Base-by-base conservation (phyloP, 2,888 invertebrate species). In the Synergus gifuensis region DNA sequence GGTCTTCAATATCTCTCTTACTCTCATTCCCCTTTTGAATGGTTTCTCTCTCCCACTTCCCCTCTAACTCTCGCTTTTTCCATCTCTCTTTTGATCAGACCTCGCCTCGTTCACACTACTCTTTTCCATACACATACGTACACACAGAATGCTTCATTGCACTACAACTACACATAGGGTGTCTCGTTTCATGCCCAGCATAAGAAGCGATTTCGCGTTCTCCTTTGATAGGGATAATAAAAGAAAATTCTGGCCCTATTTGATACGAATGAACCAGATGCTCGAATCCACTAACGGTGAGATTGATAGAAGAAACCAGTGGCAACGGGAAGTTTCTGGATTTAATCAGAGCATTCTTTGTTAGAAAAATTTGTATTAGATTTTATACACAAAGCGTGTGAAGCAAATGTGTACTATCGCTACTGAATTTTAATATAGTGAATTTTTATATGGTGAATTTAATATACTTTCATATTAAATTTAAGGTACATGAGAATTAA, bases 1-100 rank as follows among this genome's bases (percentile, higher is more conserved):
- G 80, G 82, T 82, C 82, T 82, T 66, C 79, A 81, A 78, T 77
- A 62, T 77, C 76, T 42, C 67, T 78, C 77, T 80, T 77, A 49
- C 76, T 46, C 73, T 66, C 79, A 54, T 67, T 54, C 76, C 18
- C 58, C 64, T 54, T 28, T 28, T 49, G n/a, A n/a, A 54, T 49
- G 46, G 66, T 46, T 63, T 77, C 58, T 80, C 79, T 76, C 78
- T 54, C 16, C 22, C 58, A 36, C 67, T 67, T 62, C 66, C 81
- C 60, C 76, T 62, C 44, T 58, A 36, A 76, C 76, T 62, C 58
- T 77, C 77, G 69, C 80, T 58, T 46, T 80, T 76, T 77, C 60
- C 78, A 77, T 81, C 78, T 80, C 81, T 81, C 80, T 77, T 76
- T 62, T 28, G 49, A 73, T 73, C 73, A 36, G 54, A 49, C 54